These are phyloP conservation scores for Epinotia demarniana DNA, from an alignment of 2,888 invertebrate species.

Conservation along the genomic window DNA sequence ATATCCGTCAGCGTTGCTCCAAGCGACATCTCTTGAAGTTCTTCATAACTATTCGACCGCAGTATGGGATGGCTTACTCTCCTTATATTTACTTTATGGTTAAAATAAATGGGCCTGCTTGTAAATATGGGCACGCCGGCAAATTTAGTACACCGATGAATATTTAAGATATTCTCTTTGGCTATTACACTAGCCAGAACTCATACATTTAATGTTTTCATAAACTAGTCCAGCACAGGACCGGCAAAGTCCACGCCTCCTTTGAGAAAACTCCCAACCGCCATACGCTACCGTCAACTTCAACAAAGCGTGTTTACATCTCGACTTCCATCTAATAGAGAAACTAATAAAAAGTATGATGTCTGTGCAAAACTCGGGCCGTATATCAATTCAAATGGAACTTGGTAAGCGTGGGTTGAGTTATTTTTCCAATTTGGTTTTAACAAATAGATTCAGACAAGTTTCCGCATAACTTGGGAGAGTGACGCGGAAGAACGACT, in stretches of 20 bases:
- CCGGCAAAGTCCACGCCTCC: constrained; percentile 18
- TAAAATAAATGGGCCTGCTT: too few species aligned
- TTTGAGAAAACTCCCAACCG: constrained; percentile 33
- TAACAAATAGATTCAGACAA: constrained; percentile 63
- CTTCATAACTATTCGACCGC: too few species aligned
- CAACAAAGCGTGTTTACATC: constrained; percentile 41
- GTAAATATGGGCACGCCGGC: background rate
- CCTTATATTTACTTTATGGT: too few species aligned
- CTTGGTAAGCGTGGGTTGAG: constrained; percentile 50
- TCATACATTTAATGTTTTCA: background rate
- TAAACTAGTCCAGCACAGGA: constrained; percentile 6
- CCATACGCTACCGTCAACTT: constrained; percentile 36
- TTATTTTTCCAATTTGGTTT: constrained; percentile 67
- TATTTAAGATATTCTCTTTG: background rate
- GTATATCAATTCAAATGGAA: constrained; percentile 60
- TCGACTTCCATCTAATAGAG: constrained; percentile 34
- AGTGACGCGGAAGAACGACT: constrained; percentile 49
- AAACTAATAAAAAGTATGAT: constrained; percentile 45
- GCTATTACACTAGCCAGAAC: background rate
- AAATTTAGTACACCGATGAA: too few species aligned
- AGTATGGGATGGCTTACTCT: too few species aligned
- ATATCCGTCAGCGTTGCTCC: too few species aligned
- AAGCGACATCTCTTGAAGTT: too few species aligned
- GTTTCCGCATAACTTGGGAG: constrained; percentile 69
- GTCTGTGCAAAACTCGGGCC: constrained; percentile 43